Base-by-base conservation (phyloP, 1,140 invertebrate genomes). In the Sinella curviseta region DNA sequence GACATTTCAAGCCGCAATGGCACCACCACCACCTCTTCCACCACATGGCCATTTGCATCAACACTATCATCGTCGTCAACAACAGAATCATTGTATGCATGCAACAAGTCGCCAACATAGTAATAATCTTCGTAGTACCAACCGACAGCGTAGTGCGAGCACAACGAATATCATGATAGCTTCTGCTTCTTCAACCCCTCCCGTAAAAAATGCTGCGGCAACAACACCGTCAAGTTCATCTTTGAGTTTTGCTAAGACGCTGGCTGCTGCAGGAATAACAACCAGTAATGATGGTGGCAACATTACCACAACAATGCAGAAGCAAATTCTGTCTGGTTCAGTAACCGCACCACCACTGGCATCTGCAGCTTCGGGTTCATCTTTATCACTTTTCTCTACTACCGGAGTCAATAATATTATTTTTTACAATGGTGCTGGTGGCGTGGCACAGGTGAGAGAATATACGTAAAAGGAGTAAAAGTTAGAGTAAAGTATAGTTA, bases 21-120 rank as follows among this genome's bases (percentile, higher is more conserved):
- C 65, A 12, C 30, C 73, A 30, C 14, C 74, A 78, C 60, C 74
- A 80, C n/a, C 75, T 78, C 77, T 78, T 82, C 57, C 77, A 79
- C 57, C 74, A 75, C 34, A 75, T 54, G 39, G 74, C 24, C 35
- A 54, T 39, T 48, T 48, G 74, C 34, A n/a, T 75, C 74, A 39
- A 28, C 74, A 39, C 20, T 48, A n/a, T 24, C 16, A 75, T 24
- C 31, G 8, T 75, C 39, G 14, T 70, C 65, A 70, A 30, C 65
- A 70, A 14, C 65, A 14, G 20, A 48, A 48, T 20, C 8, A 12
- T 48, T 48, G 1, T 17, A 24, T 3, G 2, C 65, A 70, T 30
- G 8, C 39, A 48, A 48, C 39, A 48, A 48, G 39, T 48, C 65
- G 24, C 8, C 65, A 70, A 4, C 31, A 70, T 70, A n/a, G n/a